phyloP scores from a whole-genome alignment of 2,113 vertebrate species.

The Tichodroma muraria region DNA sequence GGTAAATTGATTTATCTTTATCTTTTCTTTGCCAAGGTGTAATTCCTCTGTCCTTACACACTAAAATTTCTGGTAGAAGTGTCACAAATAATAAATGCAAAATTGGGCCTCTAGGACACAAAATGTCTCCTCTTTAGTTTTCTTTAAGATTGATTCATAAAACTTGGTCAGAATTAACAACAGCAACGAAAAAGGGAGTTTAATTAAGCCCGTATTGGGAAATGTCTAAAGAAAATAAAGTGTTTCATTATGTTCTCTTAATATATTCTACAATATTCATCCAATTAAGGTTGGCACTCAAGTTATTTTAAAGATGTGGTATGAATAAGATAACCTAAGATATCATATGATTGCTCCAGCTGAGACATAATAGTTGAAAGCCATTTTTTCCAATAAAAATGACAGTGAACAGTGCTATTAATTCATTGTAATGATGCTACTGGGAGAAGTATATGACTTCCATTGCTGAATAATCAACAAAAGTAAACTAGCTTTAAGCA shows the following conservation, averaged over 20 bases:
- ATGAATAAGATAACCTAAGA: slow-evolving; percentile 14
- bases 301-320: slow-evolving; percentile 29
- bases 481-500: slow-evolving; percentile 40
- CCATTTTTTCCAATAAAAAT: slow-evolving; percentile 40
- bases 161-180: not conserved
- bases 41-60: not conserved
- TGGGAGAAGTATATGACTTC: slow-evolving; percentile 7
- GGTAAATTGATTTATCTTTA: not conserved
- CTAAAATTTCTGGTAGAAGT: not conserved
- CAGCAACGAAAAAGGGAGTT: not conserved
- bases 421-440: slow-evolving; percentile 14
- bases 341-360: slow-evolving; percentile 18
- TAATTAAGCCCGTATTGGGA: slow-evolving; percentile 29
- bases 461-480: slow-evolving; percentile 37
- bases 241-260: slow-evolving; percentile 19
- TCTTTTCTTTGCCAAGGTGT: not conserved
- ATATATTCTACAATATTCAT: not conserved
- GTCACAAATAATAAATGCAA: not conserved
- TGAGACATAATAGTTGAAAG: slow-evolving; percentile 34
- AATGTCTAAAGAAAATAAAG: not conserved
- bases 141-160: not conserved
- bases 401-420: slow-evolving; percentile 29
- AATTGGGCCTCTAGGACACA: not conserved
- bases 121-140: not conserved
- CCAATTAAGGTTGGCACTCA: slow-evolving; percentile 25